These are phyloP conservation scores for Sebastes fasciatus DNA, from an alignment of 2,113 vertebrate genomes.

Conservation along the genomic window DNA sequence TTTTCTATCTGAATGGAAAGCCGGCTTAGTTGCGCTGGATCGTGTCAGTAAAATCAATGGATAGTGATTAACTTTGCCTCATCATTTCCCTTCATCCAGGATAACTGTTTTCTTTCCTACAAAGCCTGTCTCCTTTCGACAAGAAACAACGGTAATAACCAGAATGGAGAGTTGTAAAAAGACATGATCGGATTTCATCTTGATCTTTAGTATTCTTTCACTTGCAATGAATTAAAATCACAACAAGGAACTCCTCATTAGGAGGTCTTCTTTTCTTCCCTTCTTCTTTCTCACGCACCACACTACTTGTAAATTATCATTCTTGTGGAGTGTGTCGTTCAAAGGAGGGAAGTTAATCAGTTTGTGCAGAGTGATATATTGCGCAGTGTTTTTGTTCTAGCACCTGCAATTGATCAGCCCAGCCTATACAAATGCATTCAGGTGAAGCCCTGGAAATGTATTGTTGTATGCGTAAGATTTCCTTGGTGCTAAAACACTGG, in stretches of 20 bases:
- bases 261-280: not conserved
- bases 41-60: slow-evolving; percentile 37
- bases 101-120: slow-evolving; percentile 27
- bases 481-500: not conserved
- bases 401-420: slow-evolving; percentile 31
- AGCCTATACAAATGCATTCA: slow-evolving; percentile 13
- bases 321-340: slow-evolving; percentile 10
- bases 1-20: slow-evolving; percentile 18
- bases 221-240: not conserved
- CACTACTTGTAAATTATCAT: not conserved
- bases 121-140: not conserved
- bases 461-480: slow-evolving; percentile 6
- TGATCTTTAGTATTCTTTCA: not conserved
- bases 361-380: slow-evolving; percentile 26
- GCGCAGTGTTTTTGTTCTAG: slow-evolving; percentile 7
- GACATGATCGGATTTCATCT: not conserved
- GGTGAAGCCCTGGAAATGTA: not conserved
- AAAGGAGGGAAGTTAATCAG: slow-evolving; percentile 24
- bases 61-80: slow-evolving; percentile 43
- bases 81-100: slow-evolving; percentile 31
- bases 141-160: slow-evolving; percentile 9
- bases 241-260: not conserved
- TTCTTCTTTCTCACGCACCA: not conserved
- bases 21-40: slow-evolving; percentile 7
- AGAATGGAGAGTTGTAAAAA: slow-evolving; percentile 18